These are phyloP conservation scores for Apis laboriosa DNA, from an alignment of 1,140 invertebrate genomes.

Conservation along the genomic window DNA sequence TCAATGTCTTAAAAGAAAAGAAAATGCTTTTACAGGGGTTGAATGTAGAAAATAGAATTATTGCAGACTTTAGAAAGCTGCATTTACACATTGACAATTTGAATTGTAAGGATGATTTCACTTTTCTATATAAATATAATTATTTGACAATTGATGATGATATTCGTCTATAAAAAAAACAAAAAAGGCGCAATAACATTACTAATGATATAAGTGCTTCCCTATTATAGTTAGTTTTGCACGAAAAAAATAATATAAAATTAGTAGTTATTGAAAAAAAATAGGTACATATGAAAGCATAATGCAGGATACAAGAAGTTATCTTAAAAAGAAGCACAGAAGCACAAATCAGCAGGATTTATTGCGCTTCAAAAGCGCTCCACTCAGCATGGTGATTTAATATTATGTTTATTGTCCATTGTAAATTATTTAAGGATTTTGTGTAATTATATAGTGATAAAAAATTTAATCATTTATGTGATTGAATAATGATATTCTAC, in stretches of 20 bases:
- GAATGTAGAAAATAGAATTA: constrained; percentile 23
- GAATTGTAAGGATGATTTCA: constrained; percentile 33
- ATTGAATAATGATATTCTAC: constrained; percentile 55
- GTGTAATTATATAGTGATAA: constrained; percentile 47
- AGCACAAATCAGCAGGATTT: constrained; percentile 43
- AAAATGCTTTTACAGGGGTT: constrained; percentile 32
- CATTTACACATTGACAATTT: constrained; percentile 10
- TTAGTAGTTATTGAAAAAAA: constrained; percentile 36
- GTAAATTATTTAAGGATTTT: constrained; percentile 52
- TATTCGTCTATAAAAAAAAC: constrained; percentile 41
- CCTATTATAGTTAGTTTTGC: constrained; percentile 74
- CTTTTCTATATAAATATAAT: constrained; percentile 37
- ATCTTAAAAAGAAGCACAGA: constrained; percentile 31
- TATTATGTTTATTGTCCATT: constrained; percentile 48
- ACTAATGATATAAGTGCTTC: constrained; percentile 76
- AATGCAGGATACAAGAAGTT: constrained; percentile 28
- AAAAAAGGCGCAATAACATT: constrained; percentile 40
- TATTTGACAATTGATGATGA: constrained; percentile 21
- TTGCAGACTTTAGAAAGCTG: constrained; percentile 13
- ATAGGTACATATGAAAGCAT: constrained; percentile 27
- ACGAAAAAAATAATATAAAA: constrained; percentile 64
- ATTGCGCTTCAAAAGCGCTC: constrained; percentile 23
- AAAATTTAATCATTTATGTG: constrained; percentile 54
- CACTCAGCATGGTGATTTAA: constrained; percentile 45
- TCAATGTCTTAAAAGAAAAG: constrained; percentile 10